Conservation (phyloP, 2,888 invertebrate genomes). For the Aphodius granarius region DNA sequence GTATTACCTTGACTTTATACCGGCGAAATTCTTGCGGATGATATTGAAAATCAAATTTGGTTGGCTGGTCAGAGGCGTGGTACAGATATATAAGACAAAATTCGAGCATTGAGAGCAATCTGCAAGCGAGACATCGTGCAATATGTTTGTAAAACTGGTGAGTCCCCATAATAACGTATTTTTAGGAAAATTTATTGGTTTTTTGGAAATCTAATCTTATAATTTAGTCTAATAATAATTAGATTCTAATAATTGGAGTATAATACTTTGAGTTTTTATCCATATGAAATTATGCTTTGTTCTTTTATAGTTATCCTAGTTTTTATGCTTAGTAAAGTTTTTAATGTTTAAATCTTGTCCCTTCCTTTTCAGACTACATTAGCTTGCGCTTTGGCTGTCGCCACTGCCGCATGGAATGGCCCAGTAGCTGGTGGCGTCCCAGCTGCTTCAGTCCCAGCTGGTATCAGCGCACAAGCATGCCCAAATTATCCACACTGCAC, state of each 20-base stretch:
- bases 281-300: too few species aligned
- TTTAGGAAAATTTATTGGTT: too few species aligned
- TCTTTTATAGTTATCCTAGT: background rate
- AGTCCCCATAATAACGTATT: too few species aligned
- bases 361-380: slow-evolving; percentile 45
- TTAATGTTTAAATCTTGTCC: background rate
- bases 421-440: slow-evolving; percentile 52
- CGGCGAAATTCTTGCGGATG: slow-evolving; percentile 25
- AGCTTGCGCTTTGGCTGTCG: slow-evolving; percentile 46
- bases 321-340: too few species aligned
- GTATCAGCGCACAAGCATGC: slow-evolving; percentile 52
- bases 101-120: background rate
- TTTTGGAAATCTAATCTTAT: too few species aligned
- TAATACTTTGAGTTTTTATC: too few species aligned
- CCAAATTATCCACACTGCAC: slow-evolving; percentile 52
- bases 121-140: slow-evolving; percentile 1
- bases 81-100: background rate
- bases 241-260: too few species aligned
- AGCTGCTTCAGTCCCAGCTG: slow-evolving; percentile 49
- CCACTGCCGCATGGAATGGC: slow-evolving; percentile 49
- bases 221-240: too few species aligned
- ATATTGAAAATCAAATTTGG: slow-evolving; percentile 28
- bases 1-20: slow-evolving; percentile 26
- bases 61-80: slow-evolving; percentile 7
- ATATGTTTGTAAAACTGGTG: slow-evolving; percentile 6